Base-by-base conservation (phyloP, 2,797 vertebrate species). In the Hipposideros larvatus region DNA sequence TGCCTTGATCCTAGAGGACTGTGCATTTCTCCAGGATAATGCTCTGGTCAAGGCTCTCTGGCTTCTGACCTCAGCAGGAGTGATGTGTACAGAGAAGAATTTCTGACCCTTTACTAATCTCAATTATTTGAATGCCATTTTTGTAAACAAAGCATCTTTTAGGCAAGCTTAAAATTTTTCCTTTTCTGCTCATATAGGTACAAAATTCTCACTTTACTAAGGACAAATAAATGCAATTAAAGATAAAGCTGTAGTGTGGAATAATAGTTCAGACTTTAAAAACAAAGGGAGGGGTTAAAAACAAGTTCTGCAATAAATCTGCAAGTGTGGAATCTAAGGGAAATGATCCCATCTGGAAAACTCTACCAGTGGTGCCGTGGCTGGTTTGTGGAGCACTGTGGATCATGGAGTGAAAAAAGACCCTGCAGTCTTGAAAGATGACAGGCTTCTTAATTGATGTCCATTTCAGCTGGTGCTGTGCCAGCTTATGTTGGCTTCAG, bases 381-480 rank as follows among this genome's bases (percentile, higher is more conserved):
- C 97, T 97, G 98, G 97, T 97, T 98, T 98, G 97, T 97, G 96
- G 97, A 98, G 97, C 97, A 97, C 21, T 98, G 96, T 86, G 87
- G 97, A 98, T 98, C 31, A 37, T 94, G 86, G 91, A 97, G 94
- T 98, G 97, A 91, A 97, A 96, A 97, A 97, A 98, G 98, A 98
- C 93, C 97, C 97, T 96, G 97, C 98, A 98, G 98, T 98, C 98
- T 98, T 97, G 95, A 98, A 98, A 98, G 98, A 98, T 99, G 98
- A 99, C 98, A 98, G 98, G 96, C 98, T 98, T 22, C 97, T 97
- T 99, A 99, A 99, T 99, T 98, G 98, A 99, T 99, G 99, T 99
- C 99, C 99, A 98, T 98, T 98, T 98, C 98, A 98, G 97, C 98
- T 99, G 98, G 98, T 98, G 98, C 95, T 86, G 98, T 99, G 99